phyloP scores from a whole-genome alignment of 2,888 invertebrate species.

The Xestia ashworthii region DNA sequence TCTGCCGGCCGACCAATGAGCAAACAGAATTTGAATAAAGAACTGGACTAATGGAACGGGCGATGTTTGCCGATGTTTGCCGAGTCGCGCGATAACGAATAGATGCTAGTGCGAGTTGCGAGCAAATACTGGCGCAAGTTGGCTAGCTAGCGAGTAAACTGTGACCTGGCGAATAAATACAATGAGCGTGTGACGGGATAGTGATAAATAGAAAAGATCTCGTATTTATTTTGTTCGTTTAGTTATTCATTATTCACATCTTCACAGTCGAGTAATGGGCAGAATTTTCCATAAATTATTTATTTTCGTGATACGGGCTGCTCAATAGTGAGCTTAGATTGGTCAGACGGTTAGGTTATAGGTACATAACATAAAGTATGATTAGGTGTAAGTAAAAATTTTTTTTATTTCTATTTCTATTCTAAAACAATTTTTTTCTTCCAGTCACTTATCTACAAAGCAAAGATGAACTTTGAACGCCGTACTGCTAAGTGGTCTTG shows the following conservation, averaged over 20 bases:
- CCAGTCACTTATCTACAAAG: no score
- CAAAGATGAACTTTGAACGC: no score
- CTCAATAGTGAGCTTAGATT: no score
- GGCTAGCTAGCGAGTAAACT: conserved; percentile 70
- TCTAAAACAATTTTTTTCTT: no score
- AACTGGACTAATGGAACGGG: conserved; percentile 71
- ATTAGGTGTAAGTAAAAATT: no score
- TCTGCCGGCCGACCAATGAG: conserved; percentile 70
- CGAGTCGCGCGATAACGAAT: conserved; percentile 70
- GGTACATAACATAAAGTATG: no score
- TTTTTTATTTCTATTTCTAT: no score
- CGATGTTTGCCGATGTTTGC: conserved; percentile 70
- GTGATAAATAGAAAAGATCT: conserved; percentile 56
- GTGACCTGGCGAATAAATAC: conserved; percentile 75
- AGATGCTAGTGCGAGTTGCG: conserved; percentile 70
- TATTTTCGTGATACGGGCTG: not conserved
- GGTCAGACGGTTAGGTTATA: rapidly evolving
- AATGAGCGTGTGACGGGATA: conserved; percentile 37
- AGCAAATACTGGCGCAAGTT: conserved; percentile 81
- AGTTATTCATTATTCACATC: conserved; percentile 38
- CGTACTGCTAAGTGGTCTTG: no score
- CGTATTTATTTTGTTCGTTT: conserved; percentile 10
- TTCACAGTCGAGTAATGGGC: not conserved
- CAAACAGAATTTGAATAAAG: conserved; percentile 76
- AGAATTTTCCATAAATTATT: conserved; percentile 6